Percentiles rank a stretch among this genome's conserved stretches.
These are phyloP conservation scores for Encarsia formosa DNA, from an alignment of 2,888 invertebrate genomes.

Conservation along the genomic window DNA sequence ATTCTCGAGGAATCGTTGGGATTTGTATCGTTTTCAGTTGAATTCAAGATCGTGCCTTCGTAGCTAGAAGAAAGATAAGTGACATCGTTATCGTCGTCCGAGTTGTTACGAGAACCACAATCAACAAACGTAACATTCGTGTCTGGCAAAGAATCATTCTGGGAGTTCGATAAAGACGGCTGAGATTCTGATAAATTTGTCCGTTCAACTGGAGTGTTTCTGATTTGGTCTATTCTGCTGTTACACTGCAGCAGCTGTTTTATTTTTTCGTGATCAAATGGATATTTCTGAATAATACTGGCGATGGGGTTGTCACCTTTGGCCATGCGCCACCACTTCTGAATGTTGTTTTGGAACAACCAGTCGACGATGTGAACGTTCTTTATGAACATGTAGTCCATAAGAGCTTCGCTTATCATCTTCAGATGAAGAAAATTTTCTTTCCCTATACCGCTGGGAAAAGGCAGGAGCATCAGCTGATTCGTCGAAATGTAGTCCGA, in stretches of 20 bases:
- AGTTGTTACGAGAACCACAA: not conserved
- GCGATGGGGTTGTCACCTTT: conserved; percentile 24
- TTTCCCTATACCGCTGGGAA: conserved; percentile 34
- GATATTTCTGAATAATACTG: conserved; percentile 31
- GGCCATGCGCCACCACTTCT: conserved; percentile 37
- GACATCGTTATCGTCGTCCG: no score
- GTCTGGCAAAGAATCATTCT: not conserved
- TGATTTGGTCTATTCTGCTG: conserved; percentile 1
- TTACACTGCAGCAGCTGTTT: conserved; percentile 13
- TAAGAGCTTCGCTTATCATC: conserved; percentile 37
- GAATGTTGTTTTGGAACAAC: conserved; percentile 33
- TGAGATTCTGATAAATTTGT: no score
- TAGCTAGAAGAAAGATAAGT: no score
- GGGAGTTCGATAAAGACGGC: no score
- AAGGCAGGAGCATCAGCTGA: conserved; percentile 46
- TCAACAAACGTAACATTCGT: conserved; percentile 4
- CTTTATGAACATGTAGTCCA: conserved; percentile 42
- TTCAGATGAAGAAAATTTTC: conserved; percentile 37
- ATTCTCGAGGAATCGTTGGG: no score
- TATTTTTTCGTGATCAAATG: conserved; percentile 17
- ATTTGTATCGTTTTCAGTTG: no score
- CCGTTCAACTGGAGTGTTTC: no score
- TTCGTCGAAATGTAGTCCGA: conserved; percentile 34
- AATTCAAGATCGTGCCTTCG: no score
- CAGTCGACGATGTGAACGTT: conserved; percentile 43